phyloP scores from a whole-genome alignment of 2,113 vertebrate species.

The Archilochus colubris region DNA sequence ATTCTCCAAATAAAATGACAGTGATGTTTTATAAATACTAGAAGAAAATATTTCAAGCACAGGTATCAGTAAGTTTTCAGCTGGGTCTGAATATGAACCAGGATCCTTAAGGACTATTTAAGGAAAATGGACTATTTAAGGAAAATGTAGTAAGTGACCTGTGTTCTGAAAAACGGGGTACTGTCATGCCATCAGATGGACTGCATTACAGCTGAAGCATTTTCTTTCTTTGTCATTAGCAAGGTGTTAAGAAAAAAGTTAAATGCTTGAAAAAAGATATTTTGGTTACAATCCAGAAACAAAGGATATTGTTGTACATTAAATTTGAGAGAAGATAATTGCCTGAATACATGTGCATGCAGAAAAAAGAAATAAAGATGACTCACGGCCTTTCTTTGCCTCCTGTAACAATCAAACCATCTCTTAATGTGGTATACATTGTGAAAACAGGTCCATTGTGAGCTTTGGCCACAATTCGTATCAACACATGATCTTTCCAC shows the following conservation, averaged over 20 bases:
- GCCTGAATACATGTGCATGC: background rate
- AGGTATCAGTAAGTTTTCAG: background rate
- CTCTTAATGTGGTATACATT: constrained; percentile 97
- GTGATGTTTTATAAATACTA: background rate
- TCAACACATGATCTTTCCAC: constrained; percentile 95
- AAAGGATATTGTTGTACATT: background rate
- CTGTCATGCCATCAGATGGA: background rate
- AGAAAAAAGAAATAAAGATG: background rate
- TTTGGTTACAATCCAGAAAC: background rate
- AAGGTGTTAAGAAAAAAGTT: background rate
- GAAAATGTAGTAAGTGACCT: background rate
- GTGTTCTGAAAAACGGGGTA: background rate
- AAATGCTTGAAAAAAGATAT: background rate
- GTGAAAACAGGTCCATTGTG: constrained; percentile 98
- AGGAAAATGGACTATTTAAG: background rate
- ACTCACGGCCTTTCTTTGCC: constrained; percentile 99
- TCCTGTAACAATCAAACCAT: constrained; percentile 96
- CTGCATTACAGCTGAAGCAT: background rate
- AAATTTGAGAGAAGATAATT: background rate
- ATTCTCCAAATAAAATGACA: background rate
- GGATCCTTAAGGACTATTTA: background rate
- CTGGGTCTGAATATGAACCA: background rate
- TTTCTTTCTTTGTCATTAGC: background rate
- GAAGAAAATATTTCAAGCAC: background rate
- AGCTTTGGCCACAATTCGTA: constrained; percentile 96